A percentile compares a stretch with the other conserved stretches of the same genome.
Evolutionary conservation across 2,797 vertebrate genomes (phyloP).

Genomic region (Tapirus indicus): DNA sequence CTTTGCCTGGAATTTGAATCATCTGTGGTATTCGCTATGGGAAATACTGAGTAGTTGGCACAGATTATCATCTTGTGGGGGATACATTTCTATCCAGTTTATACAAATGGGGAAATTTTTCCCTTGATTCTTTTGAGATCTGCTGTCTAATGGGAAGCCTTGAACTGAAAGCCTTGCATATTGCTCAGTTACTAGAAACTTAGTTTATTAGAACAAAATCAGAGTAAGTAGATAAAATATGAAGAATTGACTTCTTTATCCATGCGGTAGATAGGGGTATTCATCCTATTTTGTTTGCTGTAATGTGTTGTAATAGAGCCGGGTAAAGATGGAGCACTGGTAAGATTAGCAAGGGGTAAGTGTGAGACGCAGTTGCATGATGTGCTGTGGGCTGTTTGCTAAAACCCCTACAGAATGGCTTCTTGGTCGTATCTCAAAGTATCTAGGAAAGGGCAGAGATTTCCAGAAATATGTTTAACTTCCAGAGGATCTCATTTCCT

Average conservation of each 20-base stretch:
- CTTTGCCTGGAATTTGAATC: slow-evolving; percentile 59
- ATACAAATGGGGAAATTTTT: accelerated
- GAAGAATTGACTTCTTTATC: no score
- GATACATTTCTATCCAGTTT: accelerated
- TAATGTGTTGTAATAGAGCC: background rate
- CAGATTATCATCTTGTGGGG: background rate
- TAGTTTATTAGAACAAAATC: background rate
- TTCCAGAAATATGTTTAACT: background rate
- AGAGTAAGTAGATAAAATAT: background rate
- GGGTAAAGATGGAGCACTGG: accelerated
- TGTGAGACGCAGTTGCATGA: background rate
- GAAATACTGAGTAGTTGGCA: background rate
- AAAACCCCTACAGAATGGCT: background rate
- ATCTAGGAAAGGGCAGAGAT: background rate
- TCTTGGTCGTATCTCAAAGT: background rate
- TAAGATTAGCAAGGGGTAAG: no score
- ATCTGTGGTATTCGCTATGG: background rate
- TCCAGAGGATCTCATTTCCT: background rate
- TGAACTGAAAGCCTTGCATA: no score
- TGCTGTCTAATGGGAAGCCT: background rate
- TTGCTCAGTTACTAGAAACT: accelerated
- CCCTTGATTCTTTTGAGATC: background rate
- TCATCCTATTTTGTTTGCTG: no score
- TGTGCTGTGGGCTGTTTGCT: accelerated
- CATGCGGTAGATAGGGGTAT: background rate